Conservation (phyloP, 2,797 vertebrate species). For the Girardinus metallicus region DNA sequence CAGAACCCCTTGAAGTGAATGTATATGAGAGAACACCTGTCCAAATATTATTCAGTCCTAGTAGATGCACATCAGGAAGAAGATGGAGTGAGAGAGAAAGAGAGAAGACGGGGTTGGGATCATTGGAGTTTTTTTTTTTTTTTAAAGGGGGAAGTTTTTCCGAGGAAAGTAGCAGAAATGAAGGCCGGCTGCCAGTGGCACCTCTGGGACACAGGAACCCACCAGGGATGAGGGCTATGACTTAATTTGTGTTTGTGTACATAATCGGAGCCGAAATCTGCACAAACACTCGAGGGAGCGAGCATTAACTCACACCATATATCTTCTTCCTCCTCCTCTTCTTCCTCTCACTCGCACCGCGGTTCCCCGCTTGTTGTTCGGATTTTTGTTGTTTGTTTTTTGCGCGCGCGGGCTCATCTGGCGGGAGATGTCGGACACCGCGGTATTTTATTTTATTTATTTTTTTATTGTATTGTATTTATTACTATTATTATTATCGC, state of each 20-base stretch:
- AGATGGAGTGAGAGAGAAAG: slow-evolving; percentile 51
- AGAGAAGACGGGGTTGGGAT: slow-evolving; percentile 48
- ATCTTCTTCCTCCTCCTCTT: slow-evolving; percentile 40
- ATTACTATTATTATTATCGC: slow-evolving; percentile 63
- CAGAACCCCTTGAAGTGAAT: slow-evolving; percentile 58
- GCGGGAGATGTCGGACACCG: slow-evolving; percentile 53
- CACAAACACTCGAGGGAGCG: slow-evolving; percentile 61
- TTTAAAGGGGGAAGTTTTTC: slow-evolving; percentile 39
- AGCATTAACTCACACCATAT: slow-evolving; percentile 65
- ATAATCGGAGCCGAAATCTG: slow-evolving; percentile 58
- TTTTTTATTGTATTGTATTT: too few relatives aligned
- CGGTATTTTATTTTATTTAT: slow-evolving; percentile 52
- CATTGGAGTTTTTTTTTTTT: slow-evolving; percentile 27
- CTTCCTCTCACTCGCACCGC: slow-evolving; percentile 37
- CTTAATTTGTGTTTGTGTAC: slow-evolving; percentile 68
- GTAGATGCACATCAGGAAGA: slow-evolving; percentile 62
- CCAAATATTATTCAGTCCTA: slow-evolving; percentile 81
- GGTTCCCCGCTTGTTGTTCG: slow-evolving; percentile 46
- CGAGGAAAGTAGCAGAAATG: slow-evolving; percentile 17
- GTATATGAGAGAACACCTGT: slow-evolving; percentile 82
- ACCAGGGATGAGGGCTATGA: slow-evolving; percentile 15
- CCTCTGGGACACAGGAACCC: slow-evolving; percentile 6
- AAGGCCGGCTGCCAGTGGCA: slow-evolving; percentile 5
- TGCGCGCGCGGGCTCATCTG: slow-evolving; percentile 25
- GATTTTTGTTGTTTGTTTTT: too few relatives aligned